Conservation (phyloP, 2,888 invertebrate species). For the Drosophila sordidula region DNA sequence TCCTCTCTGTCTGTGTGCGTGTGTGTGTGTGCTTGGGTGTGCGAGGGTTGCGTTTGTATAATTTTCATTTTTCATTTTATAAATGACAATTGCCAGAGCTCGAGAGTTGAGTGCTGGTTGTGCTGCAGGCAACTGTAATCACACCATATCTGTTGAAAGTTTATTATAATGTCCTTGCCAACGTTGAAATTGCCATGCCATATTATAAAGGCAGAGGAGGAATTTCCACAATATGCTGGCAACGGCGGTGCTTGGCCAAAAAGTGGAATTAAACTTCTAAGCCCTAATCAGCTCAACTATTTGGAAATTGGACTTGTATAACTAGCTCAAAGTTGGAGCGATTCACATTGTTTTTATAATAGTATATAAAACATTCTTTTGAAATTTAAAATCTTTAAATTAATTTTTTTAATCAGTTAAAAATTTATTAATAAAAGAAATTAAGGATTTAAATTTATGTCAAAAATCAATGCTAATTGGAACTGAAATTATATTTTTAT, state of each 20-base stretch:
- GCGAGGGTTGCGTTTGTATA: conserved; percentile 49
- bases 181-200: conserved; percentile 34
- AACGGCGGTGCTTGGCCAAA: conserved; percentile 5
- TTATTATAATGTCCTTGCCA: conserved; percentile 58
- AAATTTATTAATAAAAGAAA: too few species aligned
- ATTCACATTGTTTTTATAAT: too few species aligned
- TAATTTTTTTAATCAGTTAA: too few species aligned
- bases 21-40: conserved; percentile 15
- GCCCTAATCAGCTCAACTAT: not conserved
- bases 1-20: conserved; percentile 5
- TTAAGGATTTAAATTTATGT: too few species aligned
- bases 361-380: too few species aligned
- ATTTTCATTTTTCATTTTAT: conserved; percentile 68
- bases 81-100: conserved; percentile 67
- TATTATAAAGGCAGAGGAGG: conserved; percentile 5
- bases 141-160: conserved; percentile 81
- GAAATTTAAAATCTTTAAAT: too few species aligned
- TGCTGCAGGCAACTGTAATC: conserved; percentile 73
- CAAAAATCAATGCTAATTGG: too few species aligned
- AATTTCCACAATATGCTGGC: not conserved
- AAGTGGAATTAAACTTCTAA: not conserved
- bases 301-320: not conserved
- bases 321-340: too few species aligned
- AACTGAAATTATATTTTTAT: too few species aligned
- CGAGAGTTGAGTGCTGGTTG: conserved; percentile 28